phyloP scores from a whole-genome alignment of 2,113 vertebrate genomes.

The Myrmecobius fasciatus region DNA sequence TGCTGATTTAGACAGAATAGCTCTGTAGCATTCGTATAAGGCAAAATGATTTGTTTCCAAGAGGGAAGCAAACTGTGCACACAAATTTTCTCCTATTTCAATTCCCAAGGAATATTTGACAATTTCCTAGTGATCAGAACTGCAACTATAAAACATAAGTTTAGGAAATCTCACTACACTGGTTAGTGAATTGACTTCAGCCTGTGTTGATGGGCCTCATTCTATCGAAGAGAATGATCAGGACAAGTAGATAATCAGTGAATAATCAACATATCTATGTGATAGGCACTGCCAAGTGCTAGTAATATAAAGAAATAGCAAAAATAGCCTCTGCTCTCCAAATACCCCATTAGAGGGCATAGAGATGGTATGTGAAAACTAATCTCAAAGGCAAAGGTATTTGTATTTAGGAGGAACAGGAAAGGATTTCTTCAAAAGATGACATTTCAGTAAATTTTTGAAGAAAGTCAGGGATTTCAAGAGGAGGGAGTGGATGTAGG shows the following conservation, averaged over 20 bases:
- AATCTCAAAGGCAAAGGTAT: background rate
- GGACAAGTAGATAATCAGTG: background rate
- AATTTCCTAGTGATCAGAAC: background rate
- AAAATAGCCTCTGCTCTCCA: background rate
- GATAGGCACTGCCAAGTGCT: background rate
- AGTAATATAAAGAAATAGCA: background rate
- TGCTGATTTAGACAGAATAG: background rate
- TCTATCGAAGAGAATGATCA: background rate
- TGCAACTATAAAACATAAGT: background rate
- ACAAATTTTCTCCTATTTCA: background rate
- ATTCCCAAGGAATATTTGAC: background rate
- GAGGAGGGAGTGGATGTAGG: background rate
- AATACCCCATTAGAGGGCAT: background rate
- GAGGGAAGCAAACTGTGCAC: constrained; percentile 13
- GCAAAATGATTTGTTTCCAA: constrained; percentile 41
- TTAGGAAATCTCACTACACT: background rate
- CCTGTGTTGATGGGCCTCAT: background rate
- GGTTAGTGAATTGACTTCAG: background rate
- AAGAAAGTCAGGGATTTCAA: background rate
- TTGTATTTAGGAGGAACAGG: background rate
- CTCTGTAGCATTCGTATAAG: background rate
- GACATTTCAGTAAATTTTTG: background rate
- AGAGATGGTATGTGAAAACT: background rate
- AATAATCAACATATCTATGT: background rate
- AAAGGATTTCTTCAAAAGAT: background rate